Evolutionary conservation across 2,888 invertebrate species (phyloP), one percentile per base, ranked within the genome.

Genomic region (Ormyrus pomaceus): DNA sequence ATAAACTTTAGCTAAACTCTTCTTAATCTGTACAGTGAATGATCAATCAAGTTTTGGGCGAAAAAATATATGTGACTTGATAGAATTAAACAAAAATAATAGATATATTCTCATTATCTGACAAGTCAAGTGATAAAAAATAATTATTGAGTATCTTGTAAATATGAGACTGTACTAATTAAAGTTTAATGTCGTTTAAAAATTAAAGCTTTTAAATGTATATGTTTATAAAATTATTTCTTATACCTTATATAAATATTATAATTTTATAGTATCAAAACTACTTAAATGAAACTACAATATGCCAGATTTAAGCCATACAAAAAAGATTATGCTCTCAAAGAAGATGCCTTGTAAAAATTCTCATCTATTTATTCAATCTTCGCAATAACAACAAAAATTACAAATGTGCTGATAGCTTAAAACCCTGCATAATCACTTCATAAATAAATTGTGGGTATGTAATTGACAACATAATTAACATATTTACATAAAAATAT

Each of bases 161-260:
- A 87, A 88, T 88, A 87, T 83, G 83, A 84, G 84, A 87, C 86
- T 87, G 87, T 88, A 88, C 85, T 87, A 87, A 86, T 86, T 86
- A 86, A 87, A 87, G 87, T 87, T 88, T 86, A 87, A 84, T 88
- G 87, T 88, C 86, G 88, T 87, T 88, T 87, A 85, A 88, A 87
- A 87, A 88, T 88, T 89, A 89, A 88, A 88, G 88, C 87, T 88
- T 89, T 89, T 86, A 84, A 88, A 87, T 88, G 88, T 87, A 87
- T 83, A 80, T 82, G 75, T 83, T 84, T 71, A 58, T 71, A 58
- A 53, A 53, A 50, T 74, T 58, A 55, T 77, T 71, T 62, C 68
- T 64, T 79, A 66, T 82, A 34, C 65, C 69, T 70, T 75, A n/a
- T n/a, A n/a, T n/a, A n/a, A n/a, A n/a, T n/a, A n/a, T n/a, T n/a